A percentile compares a stretch with the other conserved stretches of the same genome.
phyloP scores from a whole-genome alignment of 2,113 vertebrate genomes.

The Australoheros scitulus region DNA sequence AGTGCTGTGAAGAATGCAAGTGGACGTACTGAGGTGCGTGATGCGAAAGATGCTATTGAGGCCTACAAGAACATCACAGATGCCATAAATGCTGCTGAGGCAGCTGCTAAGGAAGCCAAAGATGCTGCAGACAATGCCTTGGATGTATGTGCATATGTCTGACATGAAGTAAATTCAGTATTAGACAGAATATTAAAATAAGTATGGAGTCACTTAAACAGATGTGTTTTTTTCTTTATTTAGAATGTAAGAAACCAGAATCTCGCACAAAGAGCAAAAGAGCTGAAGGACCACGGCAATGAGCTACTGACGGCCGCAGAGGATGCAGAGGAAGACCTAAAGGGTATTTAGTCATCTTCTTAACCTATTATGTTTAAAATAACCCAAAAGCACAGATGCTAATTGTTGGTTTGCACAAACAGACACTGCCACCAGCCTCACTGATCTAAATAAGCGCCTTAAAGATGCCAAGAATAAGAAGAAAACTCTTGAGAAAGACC shows the following conservation, averaged over 20 bases:
- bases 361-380: neutral
- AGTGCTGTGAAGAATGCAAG: slow-evolving; percentile 86
- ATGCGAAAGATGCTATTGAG: slow-evolving; percentile 87
- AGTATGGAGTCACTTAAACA: neutral
- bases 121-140: slow-evolving; percentile 85
- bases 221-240: slow-evolving; percentile 26
- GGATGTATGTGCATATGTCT: slow-evolving; percentile 68
- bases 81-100: slow-evolving; percentile 88
- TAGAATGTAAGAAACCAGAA: slow-evolving; percentile 86
- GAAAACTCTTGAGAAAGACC: slow-evolving; percentile 74
- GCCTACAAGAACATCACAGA: slow-evolving; percentile 92
- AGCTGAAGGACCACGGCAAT: slow-evolving; percentile 78
- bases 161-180: neutral
- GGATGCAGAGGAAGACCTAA: slow-evolving; percentile 71
- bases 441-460: slow-evolving; percentile 79
- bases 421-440: slow-evolving; percentile 79
- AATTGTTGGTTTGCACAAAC: slow-evolving; percentile 19
- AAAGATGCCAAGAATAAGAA: slow-evolving; percentile 78
- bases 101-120: slow-evolving; percentile 86
- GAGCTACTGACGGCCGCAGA: slow-evolving; percentile 78
- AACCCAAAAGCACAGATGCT: neutral
- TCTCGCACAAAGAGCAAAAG: slow-evolving; percentile 82
- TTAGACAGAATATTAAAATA: neutral
- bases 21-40: slow-evolving; percentile 81
- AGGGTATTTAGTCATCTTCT: slow-evolving; percentile 73